These are phyloP conservation scores for Oncopodura yosiiana DNA, from an alignment of 1,140 invertebrate species.

Conservation along the genomic window DNA sequence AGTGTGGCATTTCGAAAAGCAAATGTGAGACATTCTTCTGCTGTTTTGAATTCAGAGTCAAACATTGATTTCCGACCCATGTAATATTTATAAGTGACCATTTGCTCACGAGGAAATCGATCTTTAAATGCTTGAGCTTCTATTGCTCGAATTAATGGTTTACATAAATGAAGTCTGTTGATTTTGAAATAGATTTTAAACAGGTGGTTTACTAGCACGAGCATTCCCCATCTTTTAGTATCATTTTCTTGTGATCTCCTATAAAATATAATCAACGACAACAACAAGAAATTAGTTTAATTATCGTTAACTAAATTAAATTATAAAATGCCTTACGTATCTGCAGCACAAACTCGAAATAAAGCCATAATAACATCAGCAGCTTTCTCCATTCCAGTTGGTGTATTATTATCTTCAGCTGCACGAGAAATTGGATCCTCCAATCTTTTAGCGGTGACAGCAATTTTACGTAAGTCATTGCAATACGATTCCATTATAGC, in stretches of 20 bases:
- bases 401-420: slow-evolving; percentile 40
- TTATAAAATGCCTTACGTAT: slow-evolving; percentile 54
- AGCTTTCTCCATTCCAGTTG: slow-evolving; percentile 48
- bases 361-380: slow-evolving; percentile 87
- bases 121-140: slow-evolving; percentile 79
- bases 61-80: slow-evolving; percentile 96
- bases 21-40: too few species aligned
- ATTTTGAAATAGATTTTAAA: slow-evolving; percentile 97
- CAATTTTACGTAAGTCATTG: slow-evolving; percentile 75
- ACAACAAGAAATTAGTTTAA: slow-evolving; percentile 9
- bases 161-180: slow-evolving; percentile 93
- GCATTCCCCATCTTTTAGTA: slow-evolving; percentile 91
- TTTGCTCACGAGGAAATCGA: slow-evolving; percentile 75
- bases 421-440: slow-evolving; percentile 34
- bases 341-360: slow-evolving; percentile 90
- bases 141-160: slow-evolving; percentile 90
- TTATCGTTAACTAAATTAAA: slow-evolving; percentile 3
- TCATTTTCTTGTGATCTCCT: slow-evolving; percentile 69
- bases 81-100: slow-evolving; percentile 91
- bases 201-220: slow-evolving; percentile 90
- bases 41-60: slow-evolving; percentile 92
- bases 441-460: slow-evolving; percentile 59
- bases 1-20: too few species aligned
- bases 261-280: slow-evolving; percentile 15
- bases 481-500: slow-evolving; percentile 82